A percentile compares a stretch with the other conserved stretches of the same genome.
Conservation (phyloP, 2,888 invertebrate species). For the Drosophila meridiana region DNA sequence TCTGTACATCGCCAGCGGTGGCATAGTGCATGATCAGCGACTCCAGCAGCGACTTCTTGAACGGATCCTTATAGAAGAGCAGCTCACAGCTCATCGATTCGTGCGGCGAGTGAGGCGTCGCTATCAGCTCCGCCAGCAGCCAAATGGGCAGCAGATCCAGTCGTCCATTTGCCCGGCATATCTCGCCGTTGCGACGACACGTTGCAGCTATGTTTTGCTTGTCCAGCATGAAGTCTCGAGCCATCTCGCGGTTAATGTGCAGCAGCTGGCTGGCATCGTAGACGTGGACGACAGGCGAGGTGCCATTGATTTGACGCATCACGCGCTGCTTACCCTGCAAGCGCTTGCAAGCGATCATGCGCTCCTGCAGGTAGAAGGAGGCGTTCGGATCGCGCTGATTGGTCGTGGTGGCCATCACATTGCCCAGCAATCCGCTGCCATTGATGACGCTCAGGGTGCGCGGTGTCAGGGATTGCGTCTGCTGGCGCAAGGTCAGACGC, state of each 20-base stretch:
- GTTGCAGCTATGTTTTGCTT: conserved; percentile 86
- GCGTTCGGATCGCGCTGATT: conserved; percentile 87
- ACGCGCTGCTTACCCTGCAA: conserved; percentile 83
- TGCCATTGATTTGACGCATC: conserved; percentile 79
- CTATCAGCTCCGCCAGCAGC: conserved; percentile 92
- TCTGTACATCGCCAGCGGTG: conserved; percentile 93
- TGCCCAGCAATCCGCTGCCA: conserved; percentile 84
- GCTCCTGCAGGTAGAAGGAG: conserved; percentile 92
- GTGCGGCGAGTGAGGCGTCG: conserved; percentile 86
- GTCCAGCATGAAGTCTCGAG: conserved; percentile 91
- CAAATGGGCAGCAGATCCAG: conserved; percentile 95
- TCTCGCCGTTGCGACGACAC: conserved; percentile 92
- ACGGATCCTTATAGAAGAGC: conserved; percentile 92
- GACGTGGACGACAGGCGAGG: conserved; percentile 80
- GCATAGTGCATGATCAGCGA: conserved; percentile 94
- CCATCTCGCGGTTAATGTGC: conserved; percentile 92
- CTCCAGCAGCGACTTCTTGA: conserved; percentile 93
- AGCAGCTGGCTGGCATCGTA: conserved; percentile 87
- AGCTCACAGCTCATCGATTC: conserved; percentile 87
- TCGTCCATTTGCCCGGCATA: conserved; percentile 91
- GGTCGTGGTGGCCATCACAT: conserved; percentile 81
- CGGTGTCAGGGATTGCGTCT: conserved; percentile 89
- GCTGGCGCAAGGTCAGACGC: conserved; percentile 89
- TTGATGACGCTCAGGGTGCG: conserved; percentile 91
- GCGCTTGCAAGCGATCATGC: conserved; percentile 83